Percentiles rank a stretch among this genome's conserved stretches.
These are phyloP conservation scores for Etheostoma spectabile DNA, from an alignment of 2,113 vertebrate species.

Conservation along the genomic window DNA sequence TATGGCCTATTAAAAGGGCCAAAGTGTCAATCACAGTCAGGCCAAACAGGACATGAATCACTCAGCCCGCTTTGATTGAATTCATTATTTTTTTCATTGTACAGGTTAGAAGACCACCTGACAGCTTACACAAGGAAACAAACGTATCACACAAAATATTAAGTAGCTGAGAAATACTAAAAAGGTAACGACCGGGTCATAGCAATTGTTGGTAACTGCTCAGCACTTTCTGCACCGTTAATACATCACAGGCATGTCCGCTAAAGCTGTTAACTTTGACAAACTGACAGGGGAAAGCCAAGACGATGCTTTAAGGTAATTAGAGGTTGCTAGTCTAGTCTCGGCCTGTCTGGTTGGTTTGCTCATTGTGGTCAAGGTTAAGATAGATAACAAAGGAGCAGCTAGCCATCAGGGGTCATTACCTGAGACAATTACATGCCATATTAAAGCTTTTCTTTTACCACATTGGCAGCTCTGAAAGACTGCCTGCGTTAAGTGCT, in stretches of 20 bases:
- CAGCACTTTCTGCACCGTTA: conserved; percentile 39
- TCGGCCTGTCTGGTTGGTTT: conserved; percentile 49
- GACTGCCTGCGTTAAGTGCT: conserved; percentile 11
- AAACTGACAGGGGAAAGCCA: conserved; percentile 51
- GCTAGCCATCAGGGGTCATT: conserved; percentile 55
- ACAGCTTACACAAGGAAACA: conserved; percentile 28
- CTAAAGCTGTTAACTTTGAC: conserved; percentile 39
- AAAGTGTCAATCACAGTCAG: conserved; percentile 28
- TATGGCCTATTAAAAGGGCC: conserved; percentile 50
- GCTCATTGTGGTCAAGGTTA: conserved; percentile 63
- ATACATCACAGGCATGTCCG: conserved; percentile 44
- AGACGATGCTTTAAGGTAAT: conserved; percentile 26
- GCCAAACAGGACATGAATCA: conserved; percentile 54
- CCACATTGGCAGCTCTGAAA: conserved; percentile 14
- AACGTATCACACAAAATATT: not conserved
- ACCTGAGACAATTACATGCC: conserved; percentile 51
- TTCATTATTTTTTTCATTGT: conserved; percentile 27
- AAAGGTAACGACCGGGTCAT: not conserved
- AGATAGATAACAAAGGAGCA: conserved; percentile 60
- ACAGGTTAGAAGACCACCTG: not conserved
- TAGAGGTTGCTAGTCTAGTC: conserved; percentile 32
- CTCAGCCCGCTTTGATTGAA: conserved; percentile 35
- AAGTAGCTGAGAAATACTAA: conserved; percentile 7
- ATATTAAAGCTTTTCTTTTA: conserved; percentile 41
- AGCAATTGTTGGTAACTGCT: conserved; percentile 13